Percentiles rank a stretch among this genome's conserved stretches.
phyloP scores from a whole-genome alignment of 2,113 vertebrate genomes.

The Blennius ocellaris region DNA sequence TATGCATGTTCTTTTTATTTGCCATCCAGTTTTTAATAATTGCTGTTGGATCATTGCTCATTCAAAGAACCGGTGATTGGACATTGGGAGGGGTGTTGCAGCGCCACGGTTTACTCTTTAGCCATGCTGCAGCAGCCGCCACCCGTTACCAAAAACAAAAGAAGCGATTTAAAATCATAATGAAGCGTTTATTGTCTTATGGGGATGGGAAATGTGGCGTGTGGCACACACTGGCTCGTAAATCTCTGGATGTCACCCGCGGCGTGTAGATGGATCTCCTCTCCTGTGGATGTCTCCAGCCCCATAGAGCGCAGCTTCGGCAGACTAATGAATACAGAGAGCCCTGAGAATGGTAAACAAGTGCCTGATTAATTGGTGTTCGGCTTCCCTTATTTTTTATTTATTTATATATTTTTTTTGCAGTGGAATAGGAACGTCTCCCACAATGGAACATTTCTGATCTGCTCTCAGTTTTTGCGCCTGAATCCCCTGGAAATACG shows the following conservation, averaged over 20 bases:
- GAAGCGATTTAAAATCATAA: constrained; percentile 82
- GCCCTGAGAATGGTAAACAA: constrained; percentile 82
- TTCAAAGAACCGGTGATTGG: constrained; percentile 40
- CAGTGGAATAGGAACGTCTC: constrained; percentile 54
- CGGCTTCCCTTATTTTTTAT: constrained; percentile 61
- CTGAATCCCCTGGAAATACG: constrained; percentile 5
- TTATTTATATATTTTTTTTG: constrained; percentile 33
- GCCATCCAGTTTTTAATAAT: constrained; percentile 8
- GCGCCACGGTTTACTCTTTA: constrained; percentile 70
- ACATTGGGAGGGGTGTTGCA: constrained; percentile 24
- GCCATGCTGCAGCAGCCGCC: constrained; percentile 53
- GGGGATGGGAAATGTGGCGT: constrained; percentile 73
- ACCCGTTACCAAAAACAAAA: constrained; percentile 72
- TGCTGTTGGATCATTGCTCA: constrained; percentile 7
- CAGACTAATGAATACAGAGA: constrained; percentile 79
- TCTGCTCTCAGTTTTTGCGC: constrained; percentile 33
- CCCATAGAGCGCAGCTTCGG: constrained; percentile 63
- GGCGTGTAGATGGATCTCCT: constrained; percentile 75
- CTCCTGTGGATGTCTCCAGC: constrained; percentile 70
- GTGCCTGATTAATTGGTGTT: constrained; percentile 80
- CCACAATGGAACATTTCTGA: constrained; percentile 54
- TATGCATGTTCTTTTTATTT: constrained; percentile 21
- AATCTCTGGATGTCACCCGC: constrained; percentile 79
- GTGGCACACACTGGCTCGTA: constrained; percentile 68
- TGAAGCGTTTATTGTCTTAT: constrained; percentile 80